Evolutionary conservation across 1,140 invertebrate genomes (phyloP), one percentile per base, ranked within the genome.

Genomic region (Calycopis cecrops): DNA sequence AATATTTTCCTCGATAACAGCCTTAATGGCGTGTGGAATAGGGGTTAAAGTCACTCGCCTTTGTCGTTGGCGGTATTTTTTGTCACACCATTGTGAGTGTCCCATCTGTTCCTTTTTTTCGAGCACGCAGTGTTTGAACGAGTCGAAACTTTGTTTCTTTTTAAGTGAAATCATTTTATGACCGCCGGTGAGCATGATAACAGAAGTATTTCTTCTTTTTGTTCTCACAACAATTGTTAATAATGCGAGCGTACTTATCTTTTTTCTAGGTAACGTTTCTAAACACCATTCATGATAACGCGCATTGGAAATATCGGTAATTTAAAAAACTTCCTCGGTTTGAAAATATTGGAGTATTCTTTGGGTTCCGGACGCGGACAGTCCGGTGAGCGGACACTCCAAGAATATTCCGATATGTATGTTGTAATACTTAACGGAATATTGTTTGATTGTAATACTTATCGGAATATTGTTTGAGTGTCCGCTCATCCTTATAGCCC

Each of bases 101-200:
- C 74, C 78, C 81, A 85, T 79, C 81, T 85, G 81, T 79, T 63
- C 71, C 78, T 79, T 85, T 85, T 82, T 80, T 70, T 62, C 73
- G 69, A 35, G 59, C 62, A 68, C 71, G 62, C 65, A 69, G 65
- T 69, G 78, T 76, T 53, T 76, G 60, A 78, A 73, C 60, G 48
- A 57, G 63, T 67, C 73, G 67, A 81, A 75, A 66, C 71, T 71
- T 73, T 73, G 65, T 73, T 55, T 64, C 57, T 59, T 56, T 60
- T 59, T 61, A 58, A 17, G 40, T 44, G 40, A 44, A 66, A 63
- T 67, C 64, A 60, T 57, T 68, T 63, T 57, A 59, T 57, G 55
- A 57, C 53, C 51, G 51, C 54, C 40, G 35, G 54, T 42, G 33
- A 11, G 21, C 17, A 40, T 49, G 48, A 56, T 50, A 56, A 56